Base-by-base conservation (phyloP, 2,888 invertebrate genomes). In the Andrena trimmerana region DNA sequence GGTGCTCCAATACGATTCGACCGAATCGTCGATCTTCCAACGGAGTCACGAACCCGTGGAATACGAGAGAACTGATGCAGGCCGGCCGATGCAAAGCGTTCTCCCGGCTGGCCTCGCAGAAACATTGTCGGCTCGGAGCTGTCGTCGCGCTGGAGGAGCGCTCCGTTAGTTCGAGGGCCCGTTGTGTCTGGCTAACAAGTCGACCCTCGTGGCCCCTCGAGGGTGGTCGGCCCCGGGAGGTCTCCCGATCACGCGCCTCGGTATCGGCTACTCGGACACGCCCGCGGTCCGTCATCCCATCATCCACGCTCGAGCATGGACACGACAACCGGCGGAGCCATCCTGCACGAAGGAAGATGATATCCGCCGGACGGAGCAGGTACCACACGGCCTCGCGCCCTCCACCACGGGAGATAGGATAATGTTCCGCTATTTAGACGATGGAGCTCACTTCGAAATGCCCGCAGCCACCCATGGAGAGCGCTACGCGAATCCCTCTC, bases 161-260 rank as follows among this genome's bases (percentile, higher is more conserved):
- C 80, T 82, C 88, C 87, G 87, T 88, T 88, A 88, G 88, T 78
- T 77, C 85, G 83, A 80, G 85, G 86, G 90, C 86, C 90, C 89
- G 90, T 86, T 88, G 85, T 89, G 90, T 90, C 92, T 90, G 91
- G 90, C 91, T 92, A 92, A 93, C 93, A 92, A 93, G 92, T 92
- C 93, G 93, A 93, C 93, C 93, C 91, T 87, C 86, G 90, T 92
- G 93, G 91, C 93, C 93, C 92, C 92, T 92, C 92, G 91, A 92
- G 91, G 93, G 93, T 93, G 93, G 93, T 93, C 93, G 86, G 91
- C 91, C 90, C 90, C 92, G 91, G 93, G 94, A 93, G 94, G 93
- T 94, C 94, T 90, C 85, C 90, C 90, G 93, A 93, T 94, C 93
- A 93, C 93, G 93, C 92, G 92, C 90, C 90, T 57, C 84, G 86